Conservation (phyloP, 2,888 invertebrate genomes). For the Geophilus truncorum region DNA sequence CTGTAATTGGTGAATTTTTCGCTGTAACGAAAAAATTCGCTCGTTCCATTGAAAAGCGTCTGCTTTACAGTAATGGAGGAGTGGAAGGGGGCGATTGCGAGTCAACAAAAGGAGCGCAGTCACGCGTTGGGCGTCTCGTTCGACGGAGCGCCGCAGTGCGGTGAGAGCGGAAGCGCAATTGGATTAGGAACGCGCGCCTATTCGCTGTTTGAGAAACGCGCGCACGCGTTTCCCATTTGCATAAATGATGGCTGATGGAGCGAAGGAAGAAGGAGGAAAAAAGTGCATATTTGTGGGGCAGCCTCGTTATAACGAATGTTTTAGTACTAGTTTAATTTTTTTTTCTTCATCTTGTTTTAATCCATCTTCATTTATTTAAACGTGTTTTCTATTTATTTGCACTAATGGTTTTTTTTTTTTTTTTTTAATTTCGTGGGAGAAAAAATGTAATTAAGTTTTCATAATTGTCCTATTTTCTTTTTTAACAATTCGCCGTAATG, state of each 20-base stretch:
- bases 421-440: too few species aligned
- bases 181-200: slow-evolving; percentile 27
- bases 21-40: background rate
- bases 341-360: background rate
- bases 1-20: background rate
- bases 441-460: background rate
- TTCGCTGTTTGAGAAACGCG: slow-evolving; percentile 27
- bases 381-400: background rate
- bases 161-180: slow-evolving; percentile 27
- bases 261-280: slow-evolving; percentile 5
- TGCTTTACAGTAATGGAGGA: background rate
- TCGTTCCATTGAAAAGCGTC: background rate
- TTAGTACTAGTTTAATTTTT: background rate
- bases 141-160: slow-evolving; percentile 27
- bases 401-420: background rate
- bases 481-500: background rate
- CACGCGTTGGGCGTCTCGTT: slow-evolving; percentile 27
- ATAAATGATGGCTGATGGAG: slow-evolving; percentile 21
- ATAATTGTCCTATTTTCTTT: background rate
- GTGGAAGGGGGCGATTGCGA: background rate
- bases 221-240: slow-evolving; percentile 24
- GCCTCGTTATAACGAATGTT: background rate
- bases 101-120: slow-evolving; percentile 25
- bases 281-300: slow-evolving; percentile 5
- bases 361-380: background rate